Percentiles rank a stretch among this genome's conserved stretches.
Conservation (phyloP, 2,797 vertebrate species). For the Danio tinwini region DNA sequence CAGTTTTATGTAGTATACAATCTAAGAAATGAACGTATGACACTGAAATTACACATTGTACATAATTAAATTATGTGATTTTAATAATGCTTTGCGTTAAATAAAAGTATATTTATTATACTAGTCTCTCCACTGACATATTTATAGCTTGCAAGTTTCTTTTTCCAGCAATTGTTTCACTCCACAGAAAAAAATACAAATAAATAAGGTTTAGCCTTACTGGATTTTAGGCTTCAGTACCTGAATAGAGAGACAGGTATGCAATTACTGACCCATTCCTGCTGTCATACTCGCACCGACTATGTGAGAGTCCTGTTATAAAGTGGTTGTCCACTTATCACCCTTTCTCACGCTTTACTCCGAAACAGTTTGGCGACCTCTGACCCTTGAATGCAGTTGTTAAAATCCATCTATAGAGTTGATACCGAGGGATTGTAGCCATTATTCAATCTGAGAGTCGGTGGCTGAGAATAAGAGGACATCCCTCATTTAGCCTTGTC, state of each 20-base stretch:
- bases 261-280: conserved; percentile 32
- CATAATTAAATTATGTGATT: not conserved
- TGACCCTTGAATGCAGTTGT: conserved; percentile 13
- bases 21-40: too few species aligned
- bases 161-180: not conserved
- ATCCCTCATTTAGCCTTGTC: conserved; percentile 8
- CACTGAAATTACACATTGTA: too few species aligned
- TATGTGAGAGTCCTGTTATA: not conserved
- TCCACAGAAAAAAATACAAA: not conserved
- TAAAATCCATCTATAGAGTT: conserved; percentile 15
- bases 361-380: conserved; percentile 9
- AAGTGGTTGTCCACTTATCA: conserved; percentile 15
- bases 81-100: not conserved
- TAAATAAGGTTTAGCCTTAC: not conserved
- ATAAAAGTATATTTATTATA: not conserved
- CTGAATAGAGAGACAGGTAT: conserved; percentile 13
- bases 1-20: too few species aligned
- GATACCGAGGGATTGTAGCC: not conserved
- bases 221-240: conserved; percentile 12
- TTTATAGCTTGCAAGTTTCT: not conserved
- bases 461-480: not conserved
- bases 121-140: too few species aligned
- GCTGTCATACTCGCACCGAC: conserved; percentile 9
- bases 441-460: conserved; percentile 17
- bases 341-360: not conserved